These are phyloP conservation scores for Hylomyscus alleni DNA, from an alignment of 2,797 vertebrate genomes.

Conservation along the genomic window DNA sequence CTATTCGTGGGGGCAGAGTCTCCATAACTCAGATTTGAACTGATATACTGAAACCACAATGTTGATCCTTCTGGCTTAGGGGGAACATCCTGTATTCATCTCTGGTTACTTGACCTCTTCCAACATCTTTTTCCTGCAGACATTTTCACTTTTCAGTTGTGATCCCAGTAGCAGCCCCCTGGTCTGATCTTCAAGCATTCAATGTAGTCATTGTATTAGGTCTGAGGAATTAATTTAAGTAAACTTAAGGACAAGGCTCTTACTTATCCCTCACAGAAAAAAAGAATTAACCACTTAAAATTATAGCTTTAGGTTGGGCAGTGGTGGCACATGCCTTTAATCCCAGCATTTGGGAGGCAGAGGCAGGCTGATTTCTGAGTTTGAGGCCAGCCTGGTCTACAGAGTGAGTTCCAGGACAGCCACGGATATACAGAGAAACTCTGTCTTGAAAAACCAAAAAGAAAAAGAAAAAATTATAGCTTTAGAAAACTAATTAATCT, in stretches of 20 bases:
- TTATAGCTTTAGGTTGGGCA: neutral
- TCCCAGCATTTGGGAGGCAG: too few species aligned
- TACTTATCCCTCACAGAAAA: neutral
- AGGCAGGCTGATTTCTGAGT: too few species aligned
- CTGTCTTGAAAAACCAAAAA: too few species aligned
- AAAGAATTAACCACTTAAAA: neutral
- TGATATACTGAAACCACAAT: neutral
- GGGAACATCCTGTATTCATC: neutral
- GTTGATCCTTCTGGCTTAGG: neutral
- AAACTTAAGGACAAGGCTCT: neutral
- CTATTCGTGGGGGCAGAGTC: neutral
- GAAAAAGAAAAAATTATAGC: constrained; percentile 2
- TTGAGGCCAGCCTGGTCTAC: too few species aligned
- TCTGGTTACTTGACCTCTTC: neutral
- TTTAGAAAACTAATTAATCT: neutral
- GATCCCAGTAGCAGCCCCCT: neutral
- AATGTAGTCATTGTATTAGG: neutral
- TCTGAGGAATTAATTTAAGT: neutral
- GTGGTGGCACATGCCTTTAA: too few species aligned
- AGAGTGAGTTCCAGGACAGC: too few species aligned
- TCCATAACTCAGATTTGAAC: neutral
- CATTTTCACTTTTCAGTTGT: neutral
- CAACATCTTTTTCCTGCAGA: neutral
- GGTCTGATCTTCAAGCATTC: neutral
- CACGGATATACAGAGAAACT: too few species aligned